Base-by-base conservation (phyloP, 2,797 vertebrate genomes). In the Trematocara caparti region DNA sequence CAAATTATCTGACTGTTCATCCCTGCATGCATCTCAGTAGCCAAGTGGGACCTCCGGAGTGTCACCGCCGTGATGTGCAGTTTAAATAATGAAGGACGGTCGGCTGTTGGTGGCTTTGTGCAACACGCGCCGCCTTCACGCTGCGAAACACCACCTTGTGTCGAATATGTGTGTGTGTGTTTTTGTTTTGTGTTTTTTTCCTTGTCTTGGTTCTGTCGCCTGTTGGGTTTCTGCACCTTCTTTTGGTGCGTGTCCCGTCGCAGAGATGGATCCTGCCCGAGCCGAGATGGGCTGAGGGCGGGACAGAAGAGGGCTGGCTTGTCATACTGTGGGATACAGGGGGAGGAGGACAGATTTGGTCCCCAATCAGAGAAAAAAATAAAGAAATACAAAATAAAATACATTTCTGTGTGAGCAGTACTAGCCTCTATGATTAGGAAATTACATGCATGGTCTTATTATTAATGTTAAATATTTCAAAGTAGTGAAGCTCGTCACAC, bases 261-360 rank as follows among this genome's bases (percentile, higher is more conserved):
- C 75, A 36, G 80, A 76, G 76, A 79, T 21, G 81, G 84, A 89
- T 73, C 76, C 45, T 74, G 62, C 59, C 64, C 45, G 82, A 73
- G 73, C 50, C 3, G 47, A 79, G 80, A 55, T 4, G 78, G 62
- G 48, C 55, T 78, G 89, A 87, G 88, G 88, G 81, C 62, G 89
- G 89, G 86, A 81, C 78, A 40, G 85, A 79, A 79, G 86, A 79
- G 86, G 88, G 79, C 78, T 86, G 82, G 78, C 85, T 92, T 83
- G 73, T 85, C 49, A 81, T 24, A 71, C 24, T 71, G 66, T 71
- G 88, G 79, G 73, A 92, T 79, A 73, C 10, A 21, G 75, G 55
- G 34, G 12, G 12, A 24, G 77, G 73, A 73, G 73, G 72, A 82
- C 64, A 43, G 49, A 77, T 75, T 34, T 49, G 76, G 49, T 73